Evolutionary conservation across 1,140 invertebrate species (phyloP), one percentile per base, ranked within the genome.

Genomic region (Glossosoma conforme): DNA sequence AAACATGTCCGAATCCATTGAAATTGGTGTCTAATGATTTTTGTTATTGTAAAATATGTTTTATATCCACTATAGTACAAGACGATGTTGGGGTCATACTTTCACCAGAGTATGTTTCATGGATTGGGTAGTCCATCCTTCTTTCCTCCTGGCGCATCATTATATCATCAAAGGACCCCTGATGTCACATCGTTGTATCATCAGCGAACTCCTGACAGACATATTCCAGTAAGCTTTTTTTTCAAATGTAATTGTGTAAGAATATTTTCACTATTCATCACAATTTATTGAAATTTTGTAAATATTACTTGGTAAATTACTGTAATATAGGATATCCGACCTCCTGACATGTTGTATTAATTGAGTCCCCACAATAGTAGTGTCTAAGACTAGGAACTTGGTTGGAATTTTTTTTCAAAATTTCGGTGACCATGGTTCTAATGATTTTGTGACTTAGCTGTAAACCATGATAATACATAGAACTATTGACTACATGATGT

Each of bases 31-130:
- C n/a, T n/a, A n/a, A n/a, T n/a, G n/a, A n/a, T n/a, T n/a, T n/a
- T n/a, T n/a, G n/a, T n/a, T n/a, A n/a, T n/a, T n/a, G n/a, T n/a
- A n/a, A n/a, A n/a, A n/a, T n/a, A n/a, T n/a, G n/a, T 28, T 28
- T 28, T 28, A 28, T 33, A 13, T 20, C 45, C 46, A 43, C 68
- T 65, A 38, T 63, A 72, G 70, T 69, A 71, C 32, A 68, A 68
- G 53, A 74, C 72, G 2, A 74, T 74, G 69, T 52, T 74, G n/a
- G 69, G 69, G 3, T 73, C 70, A 2, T 74, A 66, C 37, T 64
- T 72, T 22, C 69, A 72, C 35, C 72, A 73, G 48, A 74, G 69
- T 58, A 60, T 71, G 53, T 72, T 71, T 43, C 66, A 70, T 38
- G 63, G 65, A n/a, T 65, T 65, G 21, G 70, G 69, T 1, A 28